phyloP scores from a whole-genome alignment of 2,113 vertebrate species.

The Ranitomeya variabilis region DNA sequence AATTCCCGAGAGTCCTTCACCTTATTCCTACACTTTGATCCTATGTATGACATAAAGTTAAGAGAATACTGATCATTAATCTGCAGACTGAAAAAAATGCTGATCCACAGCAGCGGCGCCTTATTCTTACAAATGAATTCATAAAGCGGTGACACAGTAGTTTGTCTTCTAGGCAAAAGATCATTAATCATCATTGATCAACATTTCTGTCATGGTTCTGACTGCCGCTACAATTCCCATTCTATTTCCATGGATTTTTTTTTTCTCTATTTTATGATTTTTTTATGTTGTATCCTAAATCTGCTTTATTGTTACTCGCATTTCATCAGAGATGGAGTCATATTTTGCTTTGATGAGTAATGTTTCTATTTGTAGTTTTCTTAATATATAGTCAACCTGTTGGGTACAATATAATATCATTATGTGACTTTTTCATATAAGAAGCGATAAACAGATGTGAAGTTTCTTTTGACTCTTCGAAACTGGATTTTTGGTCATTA shows the following conservation, averaged over 20 bases:
- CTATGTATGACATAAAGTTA: slow-evolving; percentile 45
- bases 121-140: slow-evolving; percentile 51
- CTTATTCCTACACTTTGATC: slow-evolving; percentile 39
- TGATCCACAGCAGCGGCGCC: slow-evolving; percentile 34
- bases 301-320: slow-evolving; percentile 2
- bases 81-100: slow-evolving; percentile 37
- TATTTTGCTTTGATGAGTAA: background rate
- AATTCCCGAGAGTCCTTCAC: slow-evolving; percentile 25
- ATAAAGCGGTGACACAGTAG: slow-evolving; percentile 44
- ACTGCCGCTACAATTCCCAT: background rate
- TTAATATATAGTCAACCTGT: slow-evolving; percentile 16
- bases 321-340: slow-evolving; percentile 5
- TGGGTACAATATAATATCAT: slow-evolving; percentile 11
- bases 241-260: slow-evolving; percentile 11
- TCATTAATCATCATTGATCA: slow-evolving; percentile 53
- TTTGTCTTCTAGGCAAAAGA: slow-evolving; percentile 42
- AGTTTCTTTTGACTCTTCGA: background rate
- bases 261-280: background rate
- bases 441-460: background rate
- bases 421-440: background rate
- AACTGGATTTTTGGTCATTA: background rate
- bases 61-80: slow-evolving; percentile 50
- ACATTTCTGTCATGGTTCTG: slow-evolving; percentile 28
- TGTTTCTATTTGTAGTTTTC: slow-evolving; percentile 9
- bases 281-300: slow-evolving; percentile 19